Evolutionary conservation across 2,113 vertebrate species (phyloP).

Genomic region (Cygnus atratus): DNA sequence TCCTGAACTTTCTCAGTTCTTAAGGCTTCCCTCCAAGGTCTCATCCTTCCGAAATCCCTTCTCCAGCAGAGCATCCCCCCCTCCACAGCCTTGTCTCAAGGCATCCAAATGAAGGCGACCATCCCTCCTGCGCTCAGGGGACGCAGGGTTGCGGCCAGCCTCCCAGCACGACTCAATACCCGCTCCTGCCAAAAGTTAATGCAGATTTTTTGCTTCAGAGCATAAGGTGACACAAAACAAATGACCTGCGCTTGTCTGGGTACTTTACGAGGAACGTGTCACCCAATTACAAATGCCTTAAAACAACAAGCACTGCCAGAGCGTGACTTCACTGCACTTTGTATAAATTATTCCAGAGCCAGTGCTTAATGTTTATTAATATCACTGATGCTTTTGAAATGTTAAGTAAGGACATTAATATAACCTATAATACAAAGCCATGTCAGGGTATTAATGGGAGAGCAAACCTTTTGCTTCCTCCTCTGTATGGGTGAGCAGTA

Average conservation of each 20-base stretch:
- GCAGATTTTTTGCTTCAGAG: background rate
- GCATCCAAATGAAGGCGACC: background rate
- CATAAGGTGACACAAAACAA: background rate
- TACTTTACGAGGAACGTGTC: background rate
- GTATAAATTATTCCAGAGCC: background rate
- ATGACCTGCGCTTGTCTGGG: accelerated
- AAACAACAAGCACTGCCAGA: background rate
- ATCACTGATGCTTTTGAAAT: background rate
- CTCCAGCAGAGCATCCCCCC: background rate
- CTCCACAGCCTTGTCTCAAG: background rate
- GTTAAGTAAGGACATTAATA: background rate
- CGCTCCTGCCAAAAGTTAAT: background rate
- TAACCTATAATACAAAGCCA: background rate
- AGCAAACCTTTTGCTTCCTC: background rate
- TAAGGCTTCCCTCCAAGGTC: background rate
- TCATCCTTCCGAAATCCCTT: background rate
- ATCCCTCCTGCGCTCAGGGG: background rate
- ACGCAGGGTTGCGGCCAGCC: accelerated
- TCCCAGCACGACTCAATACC: accelerated
- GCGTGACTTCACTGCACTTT: background rate
- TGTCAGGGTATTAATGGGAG: background rate
- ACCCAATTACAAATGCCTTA: background rate
- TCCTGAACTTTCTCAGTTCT: background rate
- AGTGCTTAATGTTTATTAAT: background rate
- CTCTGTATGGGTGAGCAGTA: background rate